phyloP scores from a whole-genome alignment of 2,888 invertebrate species.

The Yponomeuta cagnagella region DNA sequence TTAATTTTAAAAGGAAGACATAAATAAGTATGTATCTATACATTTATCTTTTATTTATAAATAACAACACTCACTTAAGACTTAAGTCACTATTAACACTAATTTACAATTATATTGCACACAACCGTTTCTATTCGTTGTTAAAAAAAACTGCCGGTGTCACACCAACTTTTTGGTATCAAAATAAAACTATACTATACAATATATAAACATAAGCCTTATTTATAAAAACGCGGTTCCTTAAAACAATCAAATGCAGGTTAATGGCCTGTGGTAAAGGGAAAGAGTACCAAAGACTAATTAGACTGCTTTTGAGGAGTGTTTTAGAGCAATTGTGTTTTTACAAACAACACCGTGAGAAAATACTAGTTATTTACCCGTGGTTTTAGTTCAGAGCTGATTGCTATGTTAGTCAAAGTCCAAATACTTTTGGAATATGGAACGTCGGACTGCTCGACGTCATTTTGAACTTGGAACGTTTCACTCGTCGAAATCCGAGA shows the following conservation, averaged over 20 bases:
- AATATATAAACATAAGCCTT: not conserved
- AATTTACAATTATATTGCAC: not conserved
- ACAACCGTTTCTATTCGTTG: not conserved
- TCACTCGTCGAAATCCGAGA: constrained; percentile 65
- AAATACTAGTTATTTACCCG: not conserved
- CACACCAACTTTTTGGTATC: constrained; percentile 4
- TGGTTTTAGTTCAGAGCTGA: not conserved
- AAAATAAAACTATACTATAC: not conserved
- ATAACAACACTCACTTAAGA: constrained; percentile 28
- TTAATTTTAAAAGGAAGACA: not conserved
- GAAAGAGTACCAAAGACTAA: no score
- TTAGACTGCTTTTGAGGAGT: no score
- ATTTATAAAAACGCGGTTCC: no score
- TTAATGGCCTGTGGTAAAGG: no score
- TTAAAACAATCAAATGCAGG: no score
- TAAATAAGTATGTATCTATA: constrained; percentile 18
- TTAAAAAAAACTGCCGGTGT: not conserved
- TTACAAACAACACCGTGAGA: not conserved
- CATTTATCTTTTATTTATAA: constrained; percentile 23
- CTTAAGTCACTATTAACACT: not conserved
- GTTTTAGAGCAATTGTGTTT: no score
- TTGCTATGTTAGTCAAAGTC: not conserved
- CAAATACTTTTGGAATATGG: not conserved
- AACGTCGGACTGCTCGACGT: constrained; percentile 63
- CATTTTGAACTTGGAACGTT: constrained; percentile 32